A percentile compares a stretch with the other conserved stretches of the same genome.
Conservation (phyloP, 2,113 vertebrate genomes). For the Vireo altiloquus region DNA sequence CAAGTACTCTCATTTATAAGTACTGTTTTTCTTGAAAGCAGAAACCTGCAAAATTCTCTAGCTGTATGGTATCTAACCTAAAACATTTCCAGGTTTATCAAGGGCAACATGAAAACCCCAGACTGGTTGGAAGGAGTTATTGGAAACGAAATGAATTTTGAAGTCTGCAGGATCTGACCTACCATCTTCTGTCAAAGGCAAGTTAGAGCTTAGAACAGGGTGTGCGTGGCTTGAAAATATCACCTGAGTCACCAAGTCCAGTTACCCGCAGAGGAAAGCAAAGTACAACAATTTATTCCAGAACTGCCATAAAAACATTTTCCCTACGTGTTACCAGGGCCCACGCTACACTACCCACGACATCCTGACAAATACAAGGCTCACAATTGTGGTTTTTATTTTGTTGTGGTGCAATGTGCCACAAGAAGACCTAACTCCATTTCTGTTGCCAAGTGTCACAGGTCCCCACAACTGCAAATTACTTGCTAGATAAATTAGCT, state of each 20-base stretch:
- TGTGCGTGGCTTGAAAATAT: neutral
- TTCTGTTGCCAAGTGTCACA: neutral
- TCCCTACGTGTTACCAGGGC: neutral
- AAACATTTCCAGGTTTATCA: neutral
- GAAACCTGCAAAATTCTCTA: neutral
- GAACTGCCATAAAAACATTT: neutral
- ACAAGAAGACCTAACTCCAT: neutral
- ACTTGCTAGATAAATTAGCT: neutral
- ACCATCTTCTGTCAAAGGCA: neutral
- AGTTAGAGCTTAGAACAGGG: neutral
- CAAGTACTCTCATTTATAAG: neutral
- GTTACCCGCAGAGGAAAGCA: neutral
- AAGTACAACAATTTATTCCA: neutral
- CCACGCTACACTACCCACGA: neutral
- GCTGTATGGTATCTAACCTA: neutral
- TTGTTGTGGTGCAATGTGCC: neutral
- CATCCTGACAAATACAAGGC: neutral
- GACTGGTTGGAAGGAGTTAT: neutral
- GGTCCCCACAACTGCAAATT: neutral
- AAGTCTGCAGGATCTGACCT: neutral
- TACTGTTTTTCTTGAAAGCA: neutral
- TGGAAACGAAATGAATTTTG: slow-evolving; percentile 2
- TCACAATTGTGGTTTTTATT: neutral
- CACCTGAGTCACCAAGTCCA: neutral
- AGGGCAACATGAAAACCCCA: neutral